A percentile compares a stretch with the other conserved stretches of the same genome.
These are phyloP conservation scores for Lepidurus couesii DNA, from an alignment of 1,140 invertebrate species.

Conservation along the genomic window DNA sequence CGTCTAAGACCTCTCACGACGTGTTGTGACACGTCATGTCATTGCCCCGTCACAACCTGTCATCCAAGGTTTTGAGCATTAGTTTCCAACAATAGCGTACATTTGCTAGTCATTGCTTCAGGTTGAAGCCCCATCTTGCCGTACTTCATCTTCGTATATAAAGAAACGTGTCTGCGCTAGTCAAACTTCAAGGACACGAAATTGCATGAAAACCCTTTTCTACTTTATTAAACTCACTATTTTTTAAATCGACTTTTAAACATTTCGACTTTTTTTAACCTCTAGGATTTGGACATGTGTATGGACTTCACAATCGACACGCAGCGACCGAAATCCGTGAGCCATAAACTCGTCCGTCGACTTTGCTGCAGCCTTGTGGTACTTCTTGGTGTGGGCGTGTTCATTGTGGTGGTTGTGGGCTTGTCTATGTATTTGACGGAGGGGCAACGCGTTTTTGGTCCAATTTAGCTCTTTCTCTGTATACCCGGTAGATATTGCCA, in stretches of 20 bases:
- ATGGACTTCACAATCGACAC: constrained; percentile 32
- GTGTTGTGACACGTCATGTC: not conserved
- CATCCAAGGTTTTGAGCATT: not conserved
- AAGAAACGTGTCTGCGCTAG: not conserved
- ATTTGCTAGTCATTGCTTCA: not conserved
- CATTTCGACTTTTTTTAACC: not conserved
- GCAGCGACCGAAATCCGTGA: constrained; percentile 23
- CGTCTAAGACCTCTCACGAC: not conserved
- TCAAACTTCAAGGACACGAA: not conserved
- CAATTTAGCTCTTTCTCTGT: not conserved
- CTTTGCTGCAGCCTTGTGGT: constrained; percentile 31
- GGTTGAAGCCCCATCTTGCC: not conserved
- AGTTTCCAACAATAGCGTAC: not conserved
- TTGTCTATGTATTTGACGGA: constrained; percentile 31
- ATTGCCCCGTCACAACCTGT: not conserved
- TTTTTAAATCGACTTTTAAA: not conserved
- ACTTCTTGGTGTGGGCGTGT: constrained; percentile 27
- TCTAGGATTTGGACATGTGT: constrained; percentile 27
- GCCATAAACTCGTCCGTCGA: constrained; percentile 27
- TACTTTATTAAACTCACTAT: not conserved
- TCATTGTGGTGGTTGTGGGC: constrained; percentile 32
- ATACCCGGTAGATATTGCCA: constrained; percentile 7
- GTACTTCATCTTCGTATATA: not conserved
- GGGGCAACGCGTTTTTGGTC: constrained; percentile 28
- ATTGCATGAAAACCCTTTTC: not conserved